Evolutionary conservation across 2,797 vertebrate genomes (phyloP).

Genomic region (Enteromius unitaeniatus): DNA sequence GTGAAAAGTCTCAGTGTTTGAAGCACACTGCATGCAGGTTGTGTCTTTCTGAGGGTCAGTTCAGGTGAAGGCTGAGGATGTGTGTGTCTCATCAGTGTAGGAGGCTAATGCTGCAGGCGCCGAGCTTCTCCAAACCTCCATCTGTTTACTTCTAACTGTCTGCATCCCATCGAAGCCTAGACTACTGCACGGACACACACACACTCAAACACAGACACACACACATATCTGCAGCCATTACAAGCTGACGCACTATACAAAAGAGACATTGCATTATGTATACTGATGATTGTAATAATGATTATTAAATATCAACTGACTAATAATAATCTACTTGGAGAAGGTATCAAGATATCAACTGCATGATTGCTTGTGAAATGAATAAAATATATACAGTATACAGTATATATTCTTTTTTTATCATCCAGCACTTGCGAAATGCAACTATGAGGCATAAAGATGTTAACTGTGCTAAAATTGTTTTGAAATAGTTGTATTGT

Average conservation of each 20-base stretch:
- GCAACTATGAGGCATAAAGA: too few species aligned
- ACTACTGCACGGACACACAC: conserved; percentile 15
- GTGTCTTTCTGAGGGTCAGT: conserved; percentile 2
- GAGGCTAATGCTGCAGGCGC: conserved; percentile 69
- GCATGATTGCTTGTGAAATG: neutral
- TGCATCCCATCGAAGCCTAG: conserved; percentile 77
- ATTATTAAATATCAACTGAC: neutral
- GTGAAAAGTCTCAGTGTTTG: neutral
- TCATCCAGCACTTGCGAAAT: neutral
- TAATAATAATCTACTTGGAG: conserved; percentile 21
- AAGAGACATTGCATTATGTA: neutral
- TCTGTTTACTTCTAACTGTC: conserved; percentile 73
- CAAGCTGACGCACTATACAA: neutral
- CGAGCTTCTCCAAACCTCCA: conserved; percentile 80
- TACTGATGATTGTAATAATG: too few species aligned
- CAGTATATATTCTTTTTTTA: too few species aligned
- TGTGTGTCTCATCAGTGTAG: conserved; percentile 47
- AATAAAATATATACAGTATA: neutral
- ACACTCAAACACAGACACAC: too few species aligned
- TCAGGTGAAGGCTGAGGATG: conserved; percentile 35
- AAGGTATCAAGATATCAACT: neutral
- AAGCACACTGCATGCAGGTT: neutral
- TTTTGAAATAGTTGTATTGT: too few species aligned
- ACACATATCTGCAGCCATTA: neutral
- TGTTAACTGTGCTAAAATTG: too few species aligned